phyloP scores from a whole-genome alignment of 2,888 invertebrate species.

The Phaonia tiefii region DNA sequence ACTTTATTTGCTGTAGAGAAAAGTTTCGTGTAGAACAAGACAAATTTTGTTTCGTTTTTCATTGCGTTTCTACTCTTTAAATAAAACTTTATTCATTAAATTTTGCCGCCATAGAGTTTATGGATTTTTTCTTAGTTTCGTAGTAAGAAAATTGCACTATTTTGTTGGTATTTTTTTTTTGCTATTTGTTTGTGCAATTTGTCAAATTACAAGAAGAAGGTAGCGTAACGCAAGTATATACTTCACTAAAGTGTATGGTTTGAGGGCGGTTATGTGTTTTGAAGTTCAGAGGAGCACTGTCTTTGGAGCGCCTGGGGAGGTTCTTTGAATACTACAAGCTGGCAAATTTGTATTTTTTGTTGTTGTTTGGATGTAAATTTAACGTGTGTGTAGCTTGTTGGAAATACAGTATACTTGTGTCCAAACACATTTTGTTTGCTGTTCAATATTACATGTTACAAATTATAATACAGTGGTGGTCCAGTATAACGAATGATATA shows the following conservation, averaged over 20 bases:
- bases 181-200: conserved; percentile 57
- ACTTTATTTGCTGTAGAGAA: not conserved
- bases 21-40: too few relatives aligned
- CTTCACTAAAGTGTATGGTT: conserved; percentile 14
- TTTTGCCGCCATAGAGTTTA: conserved; percentile 69
- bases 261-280: conserved; percentile 7
- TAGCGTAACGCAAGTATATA: conserved; percentile 30
- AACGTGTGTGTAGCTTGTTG: too few relatives aligned
- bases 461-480: too few relatives aligned
- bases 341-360: too few relatives aligned
- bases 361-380: too few relatives aligned
- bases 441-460: too few relatives aligned
- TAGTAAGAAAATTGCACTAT: conserved; percentile 15
- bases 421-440: too few relatives aligned
- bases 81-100: conserved; percentile 78
- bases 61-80: conserved; percentile 45
- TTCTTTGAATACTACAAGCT: too few relatives aligned
- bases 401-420: too few relatives aligned
- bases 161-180: conserved; percentile 30
- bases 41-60: too few relatives aligned
- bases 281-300: not conserved
- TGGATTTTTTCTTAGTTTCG: conserved; percentile 58
- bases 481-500: too few relatives aligned
- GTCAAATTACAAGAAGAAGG: conserved; percentile 57
- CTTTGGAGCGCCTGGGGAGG: not conserved